Conservation (phyloP, 1,140 invertebrate species). For the Aporrectodea caliginosa region DNA sequence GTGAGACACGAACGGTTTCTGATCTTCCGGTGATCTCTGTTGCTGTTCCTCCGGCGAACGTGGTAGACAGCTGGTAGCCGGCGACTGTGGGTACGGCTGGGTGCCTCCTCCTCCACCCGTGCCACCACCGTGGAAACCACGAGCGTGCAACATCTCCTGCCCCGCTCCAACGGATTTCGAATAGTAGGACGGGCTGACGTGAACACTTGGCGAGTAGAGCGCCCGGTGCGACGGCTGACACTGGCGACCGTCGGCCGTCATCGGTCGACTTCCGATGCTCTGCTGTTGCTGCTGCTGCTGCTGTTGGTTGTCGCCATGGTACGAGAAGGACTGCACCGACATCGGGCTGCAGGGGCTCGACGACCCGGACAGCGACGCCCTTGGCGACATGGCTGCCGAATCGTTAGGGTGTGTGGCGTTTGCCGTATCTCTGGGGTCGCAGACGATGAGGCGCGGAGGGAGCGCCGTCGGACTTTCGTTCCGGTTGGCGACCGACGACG, state of each 20-base stretch:
- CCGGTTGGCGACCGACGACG: no score
- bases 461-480: neutral
- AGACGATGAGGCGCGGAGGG: neutral
- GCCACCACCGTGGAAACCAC: no score
- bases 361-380: neutral
- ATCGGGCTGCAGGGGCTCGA: neutral
- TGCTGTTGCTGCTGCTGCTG: neutral
- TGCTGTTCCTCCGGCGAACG: no score
- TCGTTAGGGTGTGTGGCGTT: neutral
- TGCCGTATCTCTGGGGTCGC: neutral
- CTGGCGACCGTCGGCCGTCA: neutral
- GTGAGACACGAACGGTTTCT: neutral
- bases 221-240: neutral
- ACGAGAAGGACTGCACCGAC: conserved; percentile 1
- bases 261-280: neutral
- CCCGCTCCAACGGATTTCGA: neutral
- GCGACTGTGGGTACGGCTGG: neutral
- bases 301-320: neutral
- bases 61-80: neutral
- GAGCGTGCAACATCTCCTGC: neutral
- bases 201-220: neutral
- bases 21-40: neutral
- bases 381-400: neutral
- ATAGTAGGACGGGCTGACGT: neutral
- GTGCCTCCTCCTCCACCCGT: no score